Evolutionary conservation across 2,888 invertebrate species (phyloP).

Genomic region (Penaeus monodon): DNA sequence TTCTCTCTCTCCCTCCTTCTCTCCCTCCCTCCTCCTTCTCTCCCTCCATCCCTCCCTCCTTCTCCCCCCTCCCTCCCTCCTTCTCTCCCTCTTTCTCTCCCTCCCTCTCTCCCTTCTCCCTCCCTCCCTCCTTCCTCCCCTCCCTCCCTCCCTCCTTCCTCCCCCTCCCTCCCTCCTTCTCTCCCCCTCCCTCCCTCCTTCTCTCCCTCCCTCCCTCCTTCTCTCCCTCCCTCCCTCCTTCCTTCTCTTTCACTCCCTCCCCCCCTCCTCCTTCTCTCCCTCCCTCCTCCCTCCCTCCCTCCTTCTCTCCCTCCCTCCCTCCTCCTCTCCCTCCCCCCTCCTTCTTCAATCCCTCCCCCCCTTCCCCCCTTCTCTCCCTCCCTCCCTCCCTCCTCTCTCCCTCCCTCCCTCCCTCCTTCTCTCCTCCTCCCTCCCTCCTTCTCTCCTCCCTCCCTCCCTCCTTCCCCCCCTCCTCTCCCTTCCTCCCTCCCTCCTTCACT

Average conservation of each 20-base stretch:
- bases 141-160: neutral
- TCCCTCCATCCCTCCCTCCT: neutral
- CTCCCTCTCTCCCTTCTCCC: neutral
- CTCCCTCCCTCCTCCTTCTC: neutral
- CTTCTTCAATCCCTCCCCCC: too few species aligned
- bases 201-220: neutral
- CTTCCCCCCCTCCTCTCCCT: neutral
- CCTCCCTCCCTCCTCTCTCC: too few species aligned
- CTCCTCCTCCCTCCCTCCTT: too few species aligned
- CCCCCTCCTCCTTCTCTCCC: too few species aligned
- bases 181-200: neutral
- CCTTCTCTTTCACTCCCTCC: too few species aligned
- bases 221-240: too few species aligned
- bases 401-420: too few species aligned
- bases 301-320: too few species aligned
- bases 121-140: neutral
- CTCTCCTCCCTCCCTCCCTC: neutral
- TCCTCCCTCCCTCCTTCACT: too few species aligned
- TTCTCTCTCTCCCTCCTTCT: neutral
- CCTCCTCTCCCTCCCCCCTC: too few species aligned
- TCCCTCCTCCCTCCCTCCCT: too few species aligned
- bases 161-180: neutral
- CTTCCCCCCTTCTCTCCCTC: too few species aligned
- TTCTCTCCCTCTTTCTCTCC: neutral
- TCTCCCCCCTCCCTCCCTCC: neutral